Evolutionary conservation across 35 echinoderm and acorn worm species (phyloP), one percentile per base, ranked within the genome.

Genomic region (Ophiothrix spiculata): DNA sequence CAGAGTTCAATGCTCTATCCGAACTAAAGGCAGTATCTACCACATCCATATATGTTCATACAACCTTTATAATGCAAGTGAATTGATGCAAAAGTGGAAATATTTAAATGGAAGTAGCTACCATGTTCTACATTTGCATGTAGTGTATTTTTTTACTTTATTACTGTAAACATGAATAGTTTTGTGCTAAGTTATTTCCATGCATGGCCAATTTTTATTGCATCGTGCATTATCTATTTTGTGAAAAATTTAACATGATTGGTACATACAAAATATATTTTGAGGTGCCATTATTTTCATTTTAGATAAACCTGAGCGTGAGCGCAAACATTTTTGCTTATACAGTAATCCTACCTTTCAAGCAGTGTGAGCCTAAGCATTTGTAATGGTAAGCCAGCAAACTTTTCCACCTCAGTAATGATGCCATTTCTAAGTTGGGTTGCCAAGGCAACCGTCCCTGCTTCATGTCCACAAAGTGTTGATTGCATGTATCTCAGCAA

Each of bases 381-480:
- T 31, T 94, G 88, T 17, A 94, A n/a, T 28, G 92, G 82, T 13
- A 94, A 77, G 4, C 40, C 32, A 34, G 75, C 83, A 37, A 94
- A 94, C 32, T 56, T 75, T 38, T 90, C 75, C 16, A 94, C 77
- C 63, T 94, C 92, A 39, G 41, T 63, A 2, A 82, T 42, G 10
- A 90, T 56, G 13, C 88, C 40, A 41, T 90, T 76, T 46, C 86
- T 90, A 39, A 94, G 74, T 29, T 90, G 76, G 77, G 82, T 90
- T 87, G 88, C 77, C 82, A 86, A 90, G 87, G 83, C 64, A 36
- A 86, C 77, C 28, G 78, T 83, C 4, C 83, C 92, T 31, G 83
- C 88, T 77, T 90, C 83, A 54, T 94, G 92, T 17, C 37, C 37
- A 42, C 88, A 90, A 1, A 94, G 60, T 35, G 89, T 79, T 29